A percentile compares a stretch with the other conserved stretches of the same genome.
Evolutionary conservation across 1,140 invertebrate genomes (phyloP).

Genomic region (Vanessa atalanta): DNA sequence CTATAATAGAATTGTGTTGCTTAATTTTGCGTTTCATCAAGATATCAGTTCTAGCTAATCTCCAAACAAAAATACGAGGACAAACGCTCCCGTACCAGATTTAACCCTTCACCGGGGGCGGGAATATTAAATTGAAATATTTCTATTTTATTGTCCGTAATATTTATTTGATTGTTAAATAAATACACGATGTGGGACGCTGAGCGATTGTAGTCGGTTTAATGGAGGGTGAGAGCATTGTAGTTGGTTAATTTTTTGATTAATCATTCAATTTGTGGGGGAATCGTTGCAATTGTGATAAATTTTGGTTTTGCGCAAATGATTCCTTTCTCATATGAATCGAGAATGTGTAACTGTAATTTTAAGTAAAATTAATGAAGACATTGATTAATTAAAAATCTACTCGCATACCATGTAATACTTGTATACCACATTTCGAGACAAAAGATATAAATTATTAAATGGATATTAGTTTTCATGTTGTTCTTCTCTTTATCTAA

Average conservation of each 20-base stretch:
- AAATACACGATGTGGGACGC: constrained; percentile 78
- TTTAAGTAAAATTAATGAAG: background rate
- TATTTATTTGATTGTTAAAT: constrained; percentile 81
- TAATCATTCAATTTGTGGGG: constrained; percentile 72
- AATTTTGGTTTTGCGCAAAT: constrained; percentile 50
- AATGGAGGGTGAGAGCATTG: constrained; percentile 70
- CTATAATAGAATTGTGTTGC: constrained; percentile 52
- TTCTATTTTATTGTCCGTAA: constrained; percentile 80
- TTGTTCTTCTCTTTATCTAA: too few species aligned
- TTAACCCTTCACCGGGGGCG: constrained; percentile 75
- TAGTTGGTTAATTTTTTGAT: constrained; percentile 80
- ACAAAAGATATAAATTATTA: too few species aligned
- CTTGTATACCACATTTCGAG: too few species aligned
- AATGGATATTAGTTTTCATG: too few species aligned
- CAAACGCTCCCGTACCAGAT: constrained; percentile 54
- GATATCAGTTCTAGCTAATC: constrained; percentile 65
- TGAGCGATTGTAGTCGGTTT: constrained; percentile 67
- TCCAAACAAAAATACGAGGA: constrained; percentile 58
- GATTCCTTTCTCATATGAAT: constrained; percentile 23
- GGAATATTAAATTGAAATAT: constrained; percentile 80
- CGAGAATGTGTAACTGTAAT: background rate
- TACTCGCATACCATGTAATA: too few species aligned
- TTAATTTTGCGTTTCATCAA: constrained; percentile 76
- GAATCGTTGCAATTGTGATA: constrained; percentile 53
- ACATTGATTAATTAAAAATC: background rate